These are phyloP conservation scores for Hippoglossus hippoglossus DNA, from an alignment of 2,797 vertebrate species.

Conservation along the genomic window DNA sequence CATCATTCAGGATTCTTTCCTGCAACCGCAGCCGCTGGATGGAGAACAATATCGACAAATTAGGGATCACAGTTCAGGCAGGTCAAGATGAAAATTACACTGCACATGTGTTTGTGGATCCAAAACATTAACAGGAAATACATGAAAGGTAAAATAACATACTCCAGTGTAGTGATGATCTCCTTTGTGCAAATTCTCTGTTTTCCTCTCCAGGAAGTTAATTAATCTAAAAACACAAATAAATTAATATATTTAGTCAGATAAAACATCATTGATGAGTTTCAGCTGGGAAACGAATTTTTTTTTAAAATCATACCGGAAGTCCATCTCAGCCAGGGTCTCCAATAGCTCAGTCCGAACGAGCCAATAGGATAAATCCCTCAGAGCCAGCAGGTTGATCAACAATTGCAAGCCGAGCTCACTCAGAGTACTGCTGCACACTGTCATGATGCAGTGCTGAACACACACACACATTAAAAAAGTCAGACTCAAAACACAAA, in stretches of 20 bases:
- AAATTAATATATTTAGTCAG: background rate
- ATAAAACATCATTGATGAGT: background rate
- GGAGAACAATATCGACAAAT: background rate
- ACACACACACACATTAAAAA: slow-evolving; percentile 26
- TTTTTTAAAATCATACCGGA: slow-evolving; percentile 82
- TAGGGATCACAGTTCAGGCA: background rate
- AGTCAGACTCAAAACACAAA: slow-evolving; percentile 17
- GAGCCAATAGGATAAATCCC: slow-evolving; percentile 95
- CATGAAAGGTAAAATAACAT: slow-evolving; percentile 39
- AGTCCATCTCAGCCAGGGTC: slow-evolving; percentile 95
- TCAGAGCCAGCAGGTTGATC: slow-evolving; percentile 89
- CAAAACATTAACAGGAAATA: background rate
- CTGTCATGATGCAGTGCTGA: slow-evolving; percentile 86
- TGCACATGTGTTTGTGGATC: background rate
- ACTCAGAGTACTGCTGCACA: slow-evolving; percentile 92
- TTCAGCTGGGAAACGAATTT: background rate
- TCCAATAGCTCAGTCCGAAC: slow-evolving; percentile 96
- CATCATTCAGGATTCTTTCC: slow-evolving; percentile 89
- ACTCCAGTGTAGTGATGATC: slow-evolving; percentile 95
- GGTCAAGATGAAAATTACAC: background rate
- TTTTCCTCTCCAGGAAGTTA: slow-evolving; percentile 92
- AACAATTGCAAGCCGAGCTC: slow-evolving; percentile 93
- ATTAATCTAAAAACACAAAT: slow-evolving; percentile 84
- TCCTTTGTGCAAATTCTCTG: slow-evolving; percentile 90
- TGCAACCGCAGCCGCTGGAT: slow-evolving; percentile 90